Percentiles rank a stretch among this genome's conserved stretches.
Conservation (phyloP, 2,888 invertebrate genomes). For the Laothoe populi region DNA sequence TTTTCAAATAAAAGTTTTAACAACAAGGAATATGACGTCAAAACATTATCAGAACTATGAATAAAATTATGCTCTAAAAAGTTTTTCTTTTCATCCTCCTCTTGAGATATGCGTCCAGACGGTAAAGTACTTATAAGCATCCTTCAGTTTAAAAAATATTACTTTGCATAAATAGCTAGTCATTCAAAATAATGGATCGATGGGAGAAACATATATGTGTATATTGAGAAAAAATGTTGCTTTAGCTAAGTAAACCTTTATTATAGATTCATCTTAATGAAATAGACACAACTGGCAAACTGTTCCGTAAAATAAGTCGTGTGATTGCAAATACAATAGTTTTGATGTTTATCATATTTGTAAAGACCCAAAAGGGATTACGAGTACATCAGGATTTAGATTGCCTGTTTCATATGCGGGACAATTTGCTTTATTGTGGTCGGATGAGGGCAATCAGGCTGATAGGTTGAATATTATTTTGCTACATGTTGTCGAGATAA, state of each 20-base stretch:
- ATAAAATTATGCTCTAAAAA: no score
- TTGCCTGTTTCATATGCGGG: constrained; percentile 31
- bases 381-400: constrained; percentile 36
- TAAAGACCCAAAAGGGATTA: constrained; percentile 31
- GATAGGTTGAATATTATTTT: constrained; percentile 25
- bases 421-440: constrained; percentile 42
- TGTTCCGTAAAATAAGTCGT: not conserved
- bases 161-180: not conserved
- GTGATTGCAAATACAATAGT: not conserved
- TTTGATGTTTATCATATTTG: not conserved
- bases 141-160: not conserved
- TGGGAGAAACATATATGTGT: constrained; percentile 5
- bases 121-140: not conserved
- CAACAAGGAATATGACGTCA: no score
- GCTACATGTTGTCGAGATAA: not conserved
- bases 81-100: no score
- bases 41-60: no score
- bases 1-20: no score
- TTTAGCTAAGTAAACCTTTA: constrained; percentile 23
- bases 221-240: not conserved
- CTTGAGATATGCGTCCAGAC: no score
- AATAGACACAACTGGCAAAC: not conserved
- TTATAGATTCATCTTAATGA: constrained; percentile 23
- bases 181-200: constrained; percentile 2
- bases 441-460: constrained; percentile 38